Percentiles rank a stretch among this genome's conserved stretches.
phyloP scores from a whole-genome alignment of 1,140 invertebrate genomes.

The Maniola jurtina region DNA sequence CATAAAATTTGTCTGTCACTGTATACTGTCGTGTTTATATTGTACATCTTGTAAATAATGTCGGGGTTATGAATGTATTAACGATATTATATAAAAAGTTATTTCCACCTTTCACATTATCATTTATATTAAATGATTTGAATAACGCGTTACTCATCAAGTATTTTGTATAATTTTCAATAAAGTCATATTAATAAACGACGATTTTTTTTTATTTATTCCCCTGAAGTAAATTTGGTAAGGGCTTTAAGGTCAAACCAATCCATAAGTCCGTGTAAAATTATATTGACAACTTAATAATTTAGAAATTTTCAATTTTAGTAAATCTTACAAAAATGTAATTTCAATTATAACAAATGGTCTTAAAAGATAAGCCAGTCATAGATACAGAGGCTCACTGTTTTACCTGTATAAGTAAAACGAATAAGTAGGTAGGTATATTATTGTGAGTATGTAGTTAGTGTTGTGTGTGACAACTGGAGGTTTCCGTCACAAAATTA shows the following conservation, averaged over 20 bases:
- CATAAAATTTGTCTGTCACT: constrained; percentile 24
- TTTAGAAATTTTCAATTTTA: background rate
- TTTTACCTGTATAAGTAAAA: no score
- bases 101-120: constrained; percentile 32
- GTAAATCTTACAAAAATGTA: no score
- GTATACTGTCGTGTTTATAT: constrained; percentile 16
- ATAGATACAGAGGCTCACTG: no score
- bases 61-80: constrained; percentile 32
- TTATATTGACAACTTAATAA: background rate
- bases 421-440: no score
- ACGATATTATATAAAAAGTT: constrained; percentile 34
- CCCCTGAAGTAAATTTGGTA: background rate
- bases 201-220: constrained; percentile 4
- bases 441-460: no score
- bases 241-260: background rate
- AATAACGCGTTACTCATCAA: constrained; percentile 45
- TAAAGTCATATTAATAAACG: constrained; percentile 46
- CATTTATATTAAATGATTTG: constrained; percentile 55
- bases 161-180: constrained; percentile 63
- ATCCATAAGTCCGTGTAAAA: background rate
- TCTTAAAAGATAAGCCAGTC: no score
- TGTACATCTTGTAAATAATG: constrained; percentile 22
- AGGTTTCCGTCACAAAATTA: no score
- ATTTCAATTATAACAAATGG: no score
- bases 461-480: no score